Percentiles rank a stretch among this genome's conserved stretches.
These are phyloP conservation scores for Nerophis lumbriciformis DNA, from an alignment of 2,113 vertebrate genomes.

Conservation along the genomic window DNA sequence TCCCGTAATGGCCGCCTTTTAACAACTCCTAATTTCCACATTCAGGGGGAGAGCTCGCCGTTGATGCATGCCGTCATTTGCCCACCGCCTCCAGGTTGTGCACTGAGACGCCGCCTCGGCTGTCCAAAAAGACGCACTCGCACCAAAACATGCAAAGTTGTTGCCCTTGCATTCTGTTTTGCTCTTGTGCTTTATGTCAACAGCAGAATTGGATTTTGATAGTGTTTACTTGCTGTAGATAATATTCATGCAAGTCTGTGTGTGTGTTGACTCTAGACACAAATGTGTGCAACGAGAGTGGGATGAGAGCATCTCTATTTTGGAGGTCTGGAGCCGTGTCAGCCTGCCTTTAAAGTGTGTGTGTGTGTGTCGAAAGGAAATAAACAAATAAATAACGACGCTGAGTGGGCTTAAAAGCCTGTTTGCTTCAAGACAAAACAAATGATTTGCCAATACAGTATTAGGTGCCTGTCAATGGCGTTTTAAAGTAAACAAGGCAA, in stretches of 20 bases:
- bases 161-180: neutral
- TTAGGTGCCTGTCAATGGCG: constrained; percentile 6
- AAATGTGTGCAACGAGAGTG: constrained; percentile 39
- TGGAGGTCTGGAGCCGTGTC: constrained; percentile 25
- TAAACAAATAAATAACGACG: constrained; percentile 21
- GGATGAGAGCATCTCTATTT: constrained; percentile 45
- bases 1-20: constrained; percentile 32
- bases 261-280: constrained; percentile 18
- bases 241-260: constrained; percentile 1
- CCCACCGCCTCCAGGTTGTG: too few species aligned
- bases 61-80: constrained; percentile 42
- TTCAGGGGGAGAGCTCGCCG: constrained; percentile 14
- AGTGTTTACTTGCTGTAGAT: neutral
- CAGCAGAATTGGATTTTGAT: too few species aligned
- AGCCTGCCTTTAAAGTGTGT: constrained; percentile 14
- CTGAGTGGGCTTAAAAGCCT: constrained; percentile 5
- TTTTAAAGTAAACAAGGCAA: neutral
- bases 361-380: constrained; percentile 20
- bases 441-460: neutral
- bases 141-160: neutral
- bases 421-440: neutral
- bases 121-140: too few species aligned
- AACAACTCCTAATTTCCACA: constrained; percentile 28
- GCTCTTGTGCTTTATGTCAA: neutral
- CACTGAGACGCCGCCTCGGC: too few species aligned